Base-by-base conservation (phyloP, 2,797 vertebrate genomes). In the Esox lucius region DNA sequence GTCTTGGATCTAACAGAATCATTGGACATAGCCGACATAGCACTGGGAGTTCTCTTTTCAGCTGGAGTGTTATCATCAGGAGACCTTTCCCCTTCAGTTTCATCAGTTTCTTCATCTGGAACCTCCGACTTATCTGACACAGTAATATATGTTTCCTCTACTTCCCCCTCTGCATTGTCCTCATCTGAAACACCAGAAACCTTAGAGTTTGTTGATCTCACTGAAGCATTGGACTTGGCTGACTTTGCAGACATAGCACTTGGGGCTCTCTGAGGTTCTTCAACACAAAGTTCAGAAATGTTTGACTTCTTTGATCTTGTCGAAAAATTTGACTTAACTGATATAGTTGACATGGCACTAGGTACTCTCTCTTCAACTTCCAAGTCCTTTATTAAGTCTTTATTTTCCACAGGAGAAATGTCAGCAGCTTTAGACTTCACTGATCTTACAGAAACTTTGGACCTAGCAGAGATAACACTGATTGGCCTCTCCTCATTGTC, bases 221-320 rank as follows among this genome's bases (percentile, higher is more conserved):
- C 53, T 22, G n/a, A 56, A 56, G 2, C n/a, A 56, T 56, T 56
- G n/a, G 53, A 56, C 53, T 56, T 56, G 51, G 51, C 51, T 15
- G 48, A 49, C 48, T 51, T 51, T 5, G 17, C 16, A 16, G 53
- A 22, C n/a, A 56, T 56, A 3, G 4, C 35, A 6, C 35, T 39
- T 39, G 35, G 7, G 35, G 35, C 35, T 39, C 35, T 39, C 35
- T 39, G 35, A 39, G 2, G 35, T n/a, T 56, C 53, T n/a, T 56
- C n/a, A 22, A n/a, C 19, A 22, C 7, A 56, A 56, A 56, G 19
- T 56, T 56, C 19, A 56, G 89, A 89, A 68, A 81, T 76, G 22
- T 80, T 83, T 46, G 90, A 93, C 68, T 83, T 83, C 17, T 78
- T 85, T 8, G 91, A 91, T 11, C 75, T 70, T 65, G 22, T 81